phyloP scores from a whole-genome alignment of 2,113 vertebrate genomes.

The Phylloscopus trochilus region DNA sequence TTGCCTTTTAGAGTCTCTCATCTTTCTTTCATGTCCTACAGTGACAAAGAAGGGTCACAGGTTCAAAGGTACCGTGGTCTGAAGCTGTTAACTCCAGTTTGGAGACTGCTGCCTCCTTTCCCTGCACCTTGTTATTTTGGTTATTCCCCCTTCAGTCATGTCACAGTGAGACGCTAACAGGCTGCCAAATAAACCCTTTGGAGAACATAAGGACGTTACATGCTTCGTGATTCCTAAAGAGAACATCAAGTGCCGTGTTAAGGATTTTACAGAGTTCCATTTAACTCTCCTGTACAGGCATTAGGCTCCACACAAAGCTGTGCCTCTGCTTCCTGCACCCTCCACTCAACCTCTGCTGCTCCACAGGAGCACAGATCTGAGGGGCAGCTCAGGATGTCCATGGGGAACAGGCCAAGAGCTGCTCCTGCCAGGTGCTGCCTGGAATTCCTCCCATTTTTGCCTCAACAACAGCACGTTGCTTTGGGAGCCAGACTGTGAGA shows the following conservation, averaged over 20 bases:
- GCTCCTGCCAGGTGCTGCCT: not conserved
- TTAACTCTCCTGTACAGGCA: not conserved
- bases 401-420: not conserved
- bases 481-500: not conserved
- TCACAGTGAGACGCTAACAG: not conserved
- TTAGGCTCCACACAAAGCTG: not conserved
- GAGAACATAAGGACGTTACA: constrained; percentile 44
- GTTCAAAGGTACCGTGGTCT: not conserved
- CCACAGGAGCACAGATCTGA: not conserved
- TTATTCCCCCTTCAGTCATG: not conserved
- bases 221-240: constrained; percentile 34
- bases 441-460: not conserved
- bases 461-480: not conserved
- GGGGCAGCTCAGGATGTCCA: not conserved
- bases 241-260: not conserved
- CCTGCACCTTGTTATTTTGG: not conserved
- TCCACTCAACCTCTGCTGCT: constrained; percentile 5
- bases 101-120: not conserved
- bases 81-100: not conserved
- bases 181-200: constrained; percentile 26
- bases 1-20: no score
- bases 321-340: not conserved
- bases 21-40: no score
- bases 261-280: not conserved
- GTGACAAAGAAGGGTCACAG: not conserved